Evolutionary conservation across 2,888 invertebrate genomes (phyloP).

Genomic region (Acronicta aceris): DNA sequence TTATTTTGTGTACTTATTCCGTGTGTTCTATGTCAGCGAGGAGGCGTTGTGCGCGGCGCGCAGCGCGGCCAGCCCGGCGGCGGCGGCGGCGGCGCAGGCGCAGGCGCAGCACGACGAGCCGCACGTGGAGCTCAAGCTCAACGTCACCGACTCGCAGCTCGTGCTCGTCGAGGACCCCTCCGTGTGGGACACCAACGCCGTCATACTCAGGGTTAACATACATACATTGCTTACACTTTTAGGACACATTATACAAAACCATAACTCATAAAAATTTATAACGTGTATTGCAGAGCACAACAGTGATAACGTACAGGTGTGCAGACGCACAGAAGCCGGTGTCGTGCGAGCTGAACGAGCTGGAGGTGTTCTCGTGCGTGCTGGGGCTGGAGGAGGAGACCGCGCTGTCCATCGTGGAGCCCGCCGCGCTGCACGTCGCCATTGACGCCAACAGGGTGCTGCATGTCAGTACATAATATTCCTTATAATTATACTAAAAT

Average conservation of each 20-base stretch:
- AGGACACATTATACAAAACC: too few relatives aligned
- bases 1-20: too few relatives aligned
- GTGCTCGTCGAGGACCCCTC: constrained; percentile 97
- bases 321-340: constrained; percentile 92
- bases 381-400: constrained; percentile 97
- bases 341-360: constrained; percentile 95
- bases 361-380: constrained; percentile 98
- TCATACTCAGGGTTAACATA: constrained; percentile 93
- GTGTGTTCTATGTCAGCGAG: neutral
- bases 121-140: constrained; percentile 95
- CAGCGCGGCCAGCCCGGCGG: constrained; percentile 26
- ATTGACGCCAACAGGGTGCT: constrained; percentile 87
- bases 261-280: too few relatives aligned
- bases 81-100: neutral
- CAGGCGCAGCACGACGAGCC: constrained; percentile 47
- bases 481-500: too few relatives aligned
- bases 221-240: neutral
- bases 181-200: constrained; percentile 96
- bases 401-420: constrained; percentile 98
- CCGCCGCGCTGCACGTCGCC: constrained; percentile 94
- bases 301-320: constrained; percentile 94
- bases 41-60: constrained; percentile 50
- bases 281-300: constrained; percentile 91
- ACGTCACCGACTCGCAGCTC: constrained; percentile 98
- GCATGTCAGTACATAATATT: constrained; percentile 70